phyloP scores from a whole-genome alignment of 1,140 invertebrate species.

The Drosophila nikananu region DNA sequence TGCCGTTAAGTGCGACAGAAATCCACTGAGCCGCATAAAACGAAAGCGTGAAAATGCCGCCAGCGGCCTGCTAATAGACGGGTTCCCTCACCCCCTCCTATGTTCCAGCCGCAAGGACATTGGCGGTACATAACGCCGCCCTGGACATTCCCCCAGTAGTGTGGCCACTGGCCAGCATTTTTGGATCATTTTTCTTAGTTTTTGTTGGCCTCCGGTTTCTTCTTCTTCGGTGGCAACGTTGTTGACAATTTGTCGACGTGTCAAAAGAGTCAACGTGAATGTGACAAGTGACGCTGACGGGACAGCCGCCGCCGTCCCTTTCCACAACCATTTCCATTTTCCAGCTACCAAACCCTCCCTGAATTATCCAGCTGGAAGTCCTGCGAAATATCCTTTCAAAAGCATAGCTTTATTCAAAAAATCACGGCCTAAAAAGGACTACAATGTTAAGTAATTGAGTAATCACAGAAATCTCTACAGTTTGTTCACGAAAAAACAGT shows the following conservation, averaged over 20 bases:
- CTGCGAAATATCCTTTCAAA: no score
- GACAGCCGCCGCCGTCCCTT: conserved; percentile 32
- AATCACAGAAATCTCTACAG: no score
- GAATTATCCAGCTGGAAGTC: neutral
- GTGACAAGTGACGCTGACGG: conserved; percentile 78
- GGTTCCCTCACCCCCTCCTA: no score
- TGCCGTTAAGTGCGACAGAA: conserved; percentile 69
- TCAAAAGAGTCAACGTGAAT: conserved; percentile 80
- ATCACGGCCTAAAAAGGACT: neutral
- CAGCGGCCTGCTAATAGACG: conserved; percentile 69
- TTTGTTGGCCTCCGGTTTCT: conserved; percentile 43
- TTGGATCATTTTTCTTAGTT: conserved; percentile 55
- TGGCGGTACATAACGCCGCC: conserved; percentile 10
- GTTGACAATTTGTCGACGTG: conserved; percentile 83
- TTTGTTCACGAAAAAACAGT: no score
- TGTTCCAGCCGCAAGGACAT: conserved; percentile 25
- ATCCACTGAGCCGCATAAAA: conserved; percentile 78
- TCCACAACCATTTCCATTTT: neutral
- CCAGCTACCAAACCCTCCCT: neutral
- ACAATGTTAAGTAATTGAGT: no score
- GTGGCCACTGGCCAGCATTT: conserved; percentile 45
- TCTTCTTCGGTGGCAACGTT: conserved; percentile 72
- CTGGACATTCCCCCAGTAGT: no score
- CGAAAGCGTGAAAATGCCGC: conserved; percentile 73
- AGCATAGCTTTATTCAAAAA: neutral